A percentile compares a stretch with the other conserved stretches of the same genome.
Evolutionary conservation across 2,797 vertebrate species (phyloP).

Genomic region (Orestias chungarensis): DNA sequence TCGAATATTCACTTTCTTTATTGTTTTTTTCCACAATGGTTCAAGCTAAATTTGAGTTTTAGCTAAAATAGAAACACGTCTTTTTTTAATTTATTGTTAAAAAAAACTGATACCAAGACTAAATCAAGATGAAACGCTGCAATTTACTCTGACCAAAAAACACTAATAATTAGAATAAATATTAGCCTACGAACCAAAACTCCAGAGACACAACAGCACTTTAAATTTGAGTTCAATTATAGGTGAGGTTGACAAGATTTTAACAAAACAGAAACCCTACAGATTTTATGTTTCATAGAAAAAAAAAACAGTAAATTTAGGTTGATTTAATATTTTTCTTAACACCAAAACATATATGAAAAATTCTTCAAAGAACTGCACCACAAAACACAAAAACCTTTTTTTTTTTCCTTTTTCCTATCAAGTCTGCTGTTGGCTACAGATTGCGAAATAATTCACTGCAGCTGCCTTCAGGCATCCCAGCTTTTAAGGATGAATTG

Average conservation of each 20-base stretch:
- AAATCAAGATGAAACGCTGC: background rate
- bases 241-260: background rate
- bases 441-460: slow-evolving; percentile 7
- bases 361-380: background rate
- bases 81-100: background rate
- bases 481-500: slow-evolving; percentile 3
- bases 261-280: background rate
- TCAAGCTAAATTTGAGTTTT: background rate
- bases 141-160: background rate
- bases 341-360: background rate
- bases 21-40: slow-evolving; percentile 7
- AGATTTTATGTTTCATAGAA: background rate
- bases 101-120: background rate
- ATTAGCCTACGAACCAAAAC: slow-evolving; percentile 36
- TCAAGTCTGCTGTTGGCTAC: slow-evolving; percentile 3
- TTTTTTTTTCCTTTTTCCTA: slow-evolving; percentile 4
- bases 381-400: slow-evolving; percentile 9
- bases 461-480: background rate
- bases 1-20: background rate
- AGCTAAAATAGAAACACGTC: background rate
- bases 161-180: background rate
- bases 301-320: slow-evolving; percentile 6
- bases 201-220: slow-evolving; percentile 16
- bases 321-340: slow-evolving; percentile 12
- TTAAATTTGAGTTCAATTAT: slow-evolving; percentile 1